A percentile compares a stretch with the other conserved stretches of the same genome.
phyloP scores from a whole-genome alignment of 2,113 vertebrate species.

The Ranitomeya variabilis region DNA sequence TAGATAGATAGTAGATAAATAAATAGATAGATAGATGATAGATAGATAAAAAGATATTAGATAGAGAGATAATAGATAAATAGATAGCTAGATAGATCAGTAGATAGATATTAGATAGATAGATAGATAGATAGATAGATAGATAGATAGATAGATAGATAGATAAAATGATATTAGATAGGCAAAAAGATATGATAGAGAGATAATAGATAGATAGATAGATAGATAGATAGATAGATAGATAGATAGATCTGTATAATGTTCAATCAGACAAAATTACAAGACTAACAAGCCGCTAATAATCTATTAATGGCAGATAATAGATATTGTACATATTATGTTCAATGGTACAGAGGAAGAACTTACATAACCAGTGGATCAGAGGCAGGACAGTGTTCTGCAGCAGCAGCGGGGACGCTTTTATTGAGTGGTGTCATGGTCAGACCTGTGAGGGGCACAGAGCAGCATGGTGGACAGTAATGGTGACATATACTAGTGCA shows the following conservation, averaged over 20 bases:
- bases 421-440: conserved; percentile 72
- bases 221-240: conserved; percentile 36
- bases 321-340: not conserved
- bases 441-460: conserved; percentile 44
- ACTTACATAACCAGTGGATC: conserved; percentile 74
- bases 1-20: too few relatives aligned
- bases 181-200: not conserved
- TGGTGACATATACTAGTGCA: not conserved
- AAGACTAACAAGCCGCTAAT: too few relatives aligned
- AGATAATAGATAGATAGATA: not conserved
- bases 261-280: conserved; percentile 35
- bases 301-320: not conserved
- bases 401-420: conserved; percentile 62
- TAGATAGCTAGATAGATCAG: not conserved
- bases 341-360: not conserved
- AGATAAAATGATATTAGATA: not conserved
- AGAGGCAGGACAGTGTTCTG: conserved; percentile 70
- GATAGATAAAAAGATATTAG: too few relatives aligned
- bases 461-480: conserved; percentile 15
- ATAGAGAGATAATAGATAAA: too few relatives aligned
- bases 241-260: too few relatives aligned
- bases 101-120: not conserved
- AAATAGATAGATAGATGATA: too few relatives aligned
- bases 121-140: not conserved
- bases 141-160: not conserved